These are phyloP conservation scores for Hyperoplus immaculatus DNA, from an alignment of 2,797 vertebrate genomes.

Conservation along the genomic window DNA sequence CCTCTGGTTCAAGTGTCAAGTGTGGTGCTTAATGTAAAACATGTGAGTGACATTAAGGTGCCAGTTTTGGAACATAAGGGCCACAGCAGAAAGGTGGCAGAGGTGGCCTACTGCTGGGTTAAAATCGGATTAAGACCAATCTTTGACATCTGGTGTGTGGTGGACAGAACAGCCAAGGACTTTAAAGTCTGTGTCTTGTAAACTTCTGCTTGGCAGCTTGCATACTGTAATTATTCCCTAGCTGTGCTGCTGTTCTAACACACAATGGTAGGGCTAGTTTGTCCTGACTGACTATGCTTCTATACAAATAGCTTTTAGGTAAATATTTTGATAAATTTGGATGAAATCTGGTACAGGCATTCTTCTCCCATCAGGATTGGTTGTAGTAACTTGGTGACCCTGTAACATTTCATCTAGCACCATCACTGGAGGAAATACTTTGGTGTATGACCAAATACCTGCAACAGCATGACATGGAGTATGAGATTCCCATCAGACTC, in stretches of 20 bases:
- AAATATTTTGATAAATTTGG: background rate
- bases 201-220: slow-evolving; percentile 26
- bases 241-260: slow-evolving; percentile 1
- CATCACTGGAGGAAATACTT: background rate
- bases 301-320: background rate
- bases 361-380: background rate
- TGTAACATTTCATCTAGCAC: background rate
- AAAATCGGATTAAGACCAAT: slow-evolving; percentile 36
- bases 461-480: background rate
- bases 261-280: background rate
- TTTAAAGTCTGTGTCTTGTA: background rate
- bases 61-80: slow-evolving; percentile 27
- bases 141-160: slow-evolving; percentile 29
- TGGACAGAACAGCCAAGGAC: background rate
- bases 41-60: slow-evolving; percentile 67
- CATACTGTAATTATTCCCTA: background rate
- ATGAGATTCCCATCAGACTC: background rate
- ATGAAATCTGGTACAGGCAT: background rate
- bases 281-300: background rate
- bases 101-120: slow-evolving; percentile 23
- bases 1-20: slow-evolving; percentile 67
- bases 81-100: slow-evolving; percentile 20
- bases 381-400: background rate
- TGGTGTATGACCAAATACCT: background rate
- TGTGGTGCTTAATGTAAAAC: slow-evolving; percentile 69